These are phyloP conservation scores for Heliconius himera DNA, from an alignment of 1,140 invertebrate genomes.

Conservation along the genomic window DNA sequence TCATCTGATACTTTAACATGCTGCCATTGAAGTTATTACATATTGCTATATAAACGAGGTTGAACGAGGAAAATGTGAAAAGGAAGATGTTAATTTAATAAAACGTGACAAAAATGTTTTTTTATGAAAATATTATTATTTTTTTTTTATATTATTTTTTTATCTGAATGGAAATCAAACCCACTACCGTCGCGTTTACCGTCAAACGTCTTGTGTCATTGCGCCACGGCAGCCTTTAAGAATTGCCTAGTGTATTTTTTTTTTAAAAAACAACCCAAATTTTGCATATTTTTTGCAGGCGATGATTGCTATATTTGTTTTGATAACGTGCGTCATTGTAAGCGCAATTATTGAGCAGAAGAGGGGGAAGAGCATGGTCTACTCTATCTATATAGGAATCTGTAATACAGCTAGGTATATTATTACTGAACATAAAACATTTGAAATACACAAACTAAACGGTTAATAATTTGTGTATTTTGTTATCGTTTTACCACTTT, in stretches of 20 bases:
- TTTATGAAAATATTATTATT: too few species aligned
- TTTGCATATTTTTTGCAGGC: too few species aligned
- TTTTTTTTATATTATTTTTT: too few species aligned
- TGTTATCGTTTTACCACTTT: background rate
- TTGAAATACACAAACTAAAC: background rate
- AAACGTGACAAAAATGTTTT: too few species aligned
- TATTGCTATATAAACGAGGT: background rate
- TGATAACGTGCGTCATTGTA: background rate
- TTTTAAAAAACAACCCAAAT: too few species aligned
- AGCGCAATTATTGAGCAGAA: background rate
- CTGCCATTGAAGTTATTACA: background rate
- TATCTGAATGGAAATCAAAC: too few species aligned
- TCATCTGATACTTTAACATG: slow-evolving; percentile 8
- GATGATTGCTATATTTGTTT: background rate
- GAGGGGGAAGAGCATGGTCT: background rate
- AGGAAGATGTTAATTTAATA: background rate
- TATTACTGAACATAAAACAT: background rate
- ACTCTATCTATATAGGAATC: background rate
- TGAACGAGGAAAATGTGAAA: background rate
- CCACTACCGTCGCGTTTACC: too few species aligned
- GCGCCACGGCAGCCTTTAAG: too few species aligned
- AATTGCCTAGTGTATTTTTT: too few species aligned
- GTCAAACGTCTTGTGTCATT: too few species aligned
- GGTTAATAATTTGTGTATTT: background rate
- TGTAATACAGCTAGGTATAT: background rate